These are phyloP conservation scores for Alauda arvensis DNA, from an alignment of 2,797 vertebrate genomes.

Conservation along the genomic window DNA sequence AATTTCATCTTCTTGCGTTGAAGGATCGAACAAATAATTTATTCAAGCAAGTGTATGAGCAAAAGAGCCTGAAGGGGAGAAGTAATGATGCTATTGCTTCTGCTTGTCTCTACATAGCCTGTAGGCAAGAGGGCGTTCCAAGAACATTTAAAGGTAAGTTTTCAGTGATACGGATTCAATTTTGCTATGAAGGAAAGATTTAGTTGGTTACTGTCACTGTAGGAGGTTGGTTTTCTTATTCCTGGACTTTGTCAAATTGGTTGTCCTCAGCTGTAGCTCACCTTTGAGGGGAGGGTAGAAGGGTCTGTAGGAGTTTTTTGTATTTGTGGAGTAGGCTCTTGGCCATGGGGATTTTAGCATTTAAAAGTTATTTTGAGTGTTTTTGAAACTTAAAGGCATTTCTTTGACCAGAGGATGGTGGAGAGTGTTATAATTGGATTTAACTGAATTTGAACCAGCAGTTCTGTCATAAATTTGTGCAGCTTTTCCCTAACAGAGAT, in stretches of 20 bases:
- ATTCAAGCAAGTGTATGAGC: conserved; percentile 99
- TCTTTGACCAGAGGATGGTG: neutral
- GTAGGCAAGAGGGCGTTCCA: conserved; percentile 96
- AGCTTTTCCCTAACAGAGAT: neutral
- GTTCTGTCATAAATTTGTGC: neutral
- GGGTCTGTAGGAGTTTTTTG: neutral
- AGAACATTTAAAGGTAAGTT: conserved; percentile 94
- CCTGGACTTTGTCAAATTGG: neutral
- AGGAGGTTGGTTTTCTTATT: neutral
- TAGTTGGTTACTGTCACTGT: neutral
- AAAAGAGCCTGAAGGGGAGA: conserved; percentile 97
- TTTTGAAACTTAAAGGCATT: neutral
- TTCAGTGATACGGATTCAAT: neutral
- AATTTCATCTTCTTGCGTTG: conserved; percentile 65
- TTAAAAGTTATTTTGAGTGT: neutral
- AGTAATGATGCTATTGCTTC: conserved; percentile 97
- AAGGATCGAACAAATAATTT: conserved; percentile 99
- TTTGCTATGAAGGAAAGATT: neutral
- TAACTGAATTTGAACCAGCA: neutral
- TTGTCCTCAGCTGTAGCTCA: neutral
- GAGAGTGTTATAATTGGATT: neutral
- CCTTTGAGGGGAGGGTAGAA: neutral
- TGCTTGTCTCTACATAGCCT: conserved; percentile 97
- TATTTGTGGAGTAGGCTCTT: neutral
- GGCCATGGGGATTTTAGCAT: neutral